Base-by-base conservation (phyloP, 1,140 invertebrate species). In the Bathynomus jamesi region DNA sequence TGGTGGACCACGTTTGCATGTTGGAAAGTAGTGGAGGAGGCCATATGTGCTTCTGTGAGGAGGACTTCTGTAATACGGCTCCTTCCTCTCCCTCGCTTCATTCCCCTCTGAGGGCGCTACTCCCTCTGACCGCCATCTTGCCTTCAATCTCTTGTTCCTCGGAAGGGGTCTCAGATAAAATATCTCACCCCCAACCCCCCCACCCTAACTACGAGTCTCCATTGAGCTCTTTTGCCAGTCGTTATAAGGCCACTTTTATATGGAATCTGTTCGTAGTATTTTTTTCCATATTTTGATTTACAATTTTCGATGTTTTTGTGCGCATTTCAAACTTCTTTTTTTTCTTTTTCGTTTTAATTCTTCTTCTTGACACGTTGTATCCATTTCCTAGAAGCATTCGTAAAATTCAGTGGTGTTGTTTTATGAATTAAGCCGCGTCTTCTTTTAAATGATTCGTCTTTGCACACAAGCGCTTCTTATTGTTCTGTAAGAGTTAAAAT, bases 1-100 rank as follows among this genome's bases (percentile, higher is more conserved):
- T 96, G 92, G 94, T 96, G 82, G 93, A 96, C 86, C 93, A 96
- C 86, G 94, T 96, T 83, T 96, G 94, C 88, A 95, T 96, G 93
- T 91, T 92, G 88, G 93, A 95, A 91, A 93, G 92, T 89, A 93
- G 91, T 85, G 92, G 93, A 84, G 93, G 89, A 82, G 94, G 94
- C 84, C 92, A 95, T 87, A 95, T 96, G 93, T 96, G 94, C 87
- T 96, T 96, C 87, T 96, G 94, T 87, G 93, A 96, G 87, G 91
- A 93, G 86, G 93, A 95, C 87, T 91, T 91, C 89, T 96, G 93
- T 86, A 96, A 96, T 84, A 82, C 82, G 76, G 86, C 84, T 67
- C 79, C 82, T 69, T 64, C 76, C 62, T 64, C 69, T 30, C 62
- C 65, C 70, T 24, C 61, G 17, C 40, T 53, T 53, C 40, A 11